Evolutionary conservation across 1,140 invertebrate genomes (phyloP), one percentile per base, ranked within the genome.

Genomic region (Sycobia sp.): DNA sequence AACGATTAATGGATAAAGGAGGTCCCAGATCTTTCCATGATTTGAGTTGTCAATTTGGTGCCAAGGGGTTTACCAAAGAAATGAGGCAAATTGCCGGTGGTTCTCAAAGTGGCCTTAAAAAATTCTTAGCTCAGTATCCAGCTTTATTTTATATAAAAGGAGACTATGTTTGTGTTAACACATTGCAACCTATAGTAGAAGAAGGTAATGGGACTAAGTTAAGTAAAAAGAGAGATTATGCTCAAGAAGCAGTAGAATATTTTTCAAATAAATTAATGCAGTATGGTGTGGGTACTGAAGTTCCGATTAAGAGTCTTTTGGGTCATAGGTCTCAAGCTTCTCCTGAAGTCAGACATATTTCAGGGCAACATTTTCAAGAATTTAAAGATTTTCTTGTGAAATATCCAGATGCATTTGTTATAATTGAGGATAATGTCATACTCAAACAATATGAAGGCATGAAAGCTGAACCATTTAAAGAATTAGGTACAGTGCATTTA

Each of bases 41-140:
- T 84, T 86, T 98, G 60, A 95, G 93, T 74, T 98, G 96, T 83
- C 94, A 97, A 81, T 97, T 97, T 82, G 94, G 95, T 71, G 94
- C 94, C 62, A 96, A 95, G 82, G 94, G 94, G 53, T 97, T 97
- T 76, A 95, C 94, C 3, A 95, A 95, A 84, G 94, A 97, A 83
- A 95, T 94, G 92, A 85, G 92, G 67, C 93, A 96, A 82, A 96
- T 97, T 70, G 94, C 94, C 72, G 95, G 95, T 49, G 94, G 94
- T 65, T 95, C 93, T 62, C 94, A 96, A 77, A 93, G 93, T 72
- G 95, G 94, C 44, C 84, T 98, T 22, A 94, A 94, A 76, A 97
- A 97, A 78, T 93, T 94, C 76, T 84, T 96, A 67, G 84, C 88
- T 25, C 92, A 95, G 76, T 96, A 96, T 85, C 95, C 95, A 69